These are phyloP conservation scores for Ischnus inquisitorius DNA, from an alignment of 2,888 invertebrate species.

Conservation along the genomic window DNA sequence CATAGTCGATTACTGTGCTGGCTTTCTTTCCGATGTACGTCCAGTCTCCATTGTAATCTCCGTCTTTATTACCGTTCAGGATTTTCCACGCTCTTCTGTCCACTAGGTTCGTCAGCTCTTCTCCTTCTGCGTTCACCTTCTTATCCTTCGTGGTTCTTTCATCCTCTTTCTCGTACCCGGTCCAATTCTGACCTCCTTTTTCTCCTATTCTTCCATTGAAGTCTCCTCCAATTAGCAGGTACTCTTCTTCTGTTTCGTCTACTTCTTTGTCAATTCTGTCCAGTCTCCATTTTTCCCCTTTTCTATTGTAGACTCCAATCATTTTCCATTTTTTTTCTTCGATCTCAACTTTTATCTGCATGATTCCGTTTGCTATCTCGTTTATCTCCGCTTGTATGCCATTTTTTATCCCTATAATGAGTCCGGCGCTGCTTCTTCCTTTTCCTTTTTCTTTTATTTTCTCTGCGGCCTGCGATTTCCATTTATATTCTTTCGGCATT, in stretches of 20 bases:
- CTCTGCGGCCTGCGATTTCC: constrained; percentile 20
- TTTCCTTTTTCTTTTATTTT: constrained; percentile 44
- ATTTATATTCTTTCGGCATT: constrained; percentile 22
- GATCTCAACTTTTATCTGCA: neutral
- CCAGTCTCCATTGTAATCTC: constrained; percentile 19
- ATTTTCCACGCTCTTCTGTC: constrained; percentile 28
- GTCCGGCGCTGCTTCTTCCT: constrained; percentile 32
- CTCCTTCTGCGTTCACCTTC: neutral
- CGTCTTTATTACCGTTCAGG: constrained; percentile 11
- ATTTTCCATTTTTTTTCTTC: constrained; percentile 31
- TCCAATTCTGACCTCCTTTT: neutral
- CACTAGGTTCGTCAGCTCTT: neutral
- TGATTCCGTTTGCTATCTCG: neutral
- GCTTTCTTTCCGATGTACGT: constrained; percentile 12
- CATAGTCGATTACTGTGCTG: constrained; percentile 23
- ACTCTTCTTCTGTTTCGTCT: neutral
- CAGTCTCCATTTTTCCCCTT: neutral
- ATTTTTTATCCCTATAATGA: neutral
- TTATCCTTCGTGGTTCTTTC: neutral
- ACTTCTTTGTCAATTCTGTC: neutral
- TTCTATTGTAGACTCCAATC: neutral
- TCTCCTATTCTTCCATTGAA: neutral
- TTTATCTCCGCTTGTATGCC: neutral
- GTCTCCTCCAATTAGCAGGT: neutral
- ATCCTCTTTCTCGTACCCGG: neutral